Evolutionary conservation across 2,113 vertebrate genomes (phyloP).

Genomic region (Zosterops pallidus): DNA sequence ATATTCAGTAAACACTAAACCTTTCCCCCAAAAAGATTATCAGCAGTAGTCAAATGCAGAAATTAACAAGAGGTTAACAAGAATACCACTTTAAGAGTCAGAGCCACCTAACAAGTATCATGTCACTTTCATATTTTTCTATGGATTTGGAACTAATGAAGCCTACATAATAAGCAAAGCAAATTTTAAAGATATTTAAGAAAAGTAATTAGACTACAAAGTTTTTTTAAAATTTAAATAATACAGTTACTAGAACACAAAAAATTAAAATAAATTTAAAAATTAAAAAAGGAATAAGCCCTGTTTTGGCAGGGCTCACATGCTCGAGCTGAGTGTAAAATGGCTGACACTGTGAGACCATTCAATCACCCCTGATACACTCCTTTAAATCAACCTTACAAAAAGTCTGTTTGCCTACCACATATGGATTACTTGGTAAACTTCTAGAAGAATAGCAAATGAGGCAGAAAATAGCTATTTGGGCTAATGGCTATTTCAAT

Average conservation of each 20-base stretch:
- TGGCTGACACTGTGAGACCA: not conserved
- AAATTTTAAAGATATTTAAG: not conserved
- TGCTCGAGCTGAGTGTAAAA: not conserved
- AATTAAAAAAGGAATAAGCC: not conserved
- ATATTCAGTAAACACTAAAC: not conserved
- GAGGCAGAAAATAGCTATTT: not conserved
- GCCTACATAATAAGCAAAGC: not conserved
- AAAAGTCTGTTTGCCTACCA: not conserved
- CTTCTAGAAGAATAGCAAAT: not conserved
- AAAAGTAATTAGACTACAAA: not conserved
- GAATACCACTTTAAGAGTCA: not conserved
- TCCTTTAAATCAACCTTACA: not conserved
- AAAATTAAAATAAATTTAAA: not conserved
- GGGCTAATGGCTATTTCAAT: not conserved
- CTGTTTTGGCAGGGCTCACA: not conserved
- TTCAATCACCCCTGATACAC: not conserved
- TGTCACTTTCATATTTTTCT: not conserved
- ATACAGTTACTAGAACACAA: not conserved
- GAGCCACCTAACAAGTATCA: not conserved
- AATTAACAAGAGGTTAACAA: not conserved
- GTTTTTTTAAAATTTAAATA: not conserved
- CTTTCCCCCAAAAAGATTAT: fast-evolving
- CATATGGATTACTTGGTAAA: not conserved
- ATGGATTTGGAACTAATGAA: not conserved
- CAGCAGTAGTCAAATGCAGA: not conserved